phyloP scores from a whole-genome alignment of 2,797 vertebrate genomes.

The Euthynnus affinis region DNA sequence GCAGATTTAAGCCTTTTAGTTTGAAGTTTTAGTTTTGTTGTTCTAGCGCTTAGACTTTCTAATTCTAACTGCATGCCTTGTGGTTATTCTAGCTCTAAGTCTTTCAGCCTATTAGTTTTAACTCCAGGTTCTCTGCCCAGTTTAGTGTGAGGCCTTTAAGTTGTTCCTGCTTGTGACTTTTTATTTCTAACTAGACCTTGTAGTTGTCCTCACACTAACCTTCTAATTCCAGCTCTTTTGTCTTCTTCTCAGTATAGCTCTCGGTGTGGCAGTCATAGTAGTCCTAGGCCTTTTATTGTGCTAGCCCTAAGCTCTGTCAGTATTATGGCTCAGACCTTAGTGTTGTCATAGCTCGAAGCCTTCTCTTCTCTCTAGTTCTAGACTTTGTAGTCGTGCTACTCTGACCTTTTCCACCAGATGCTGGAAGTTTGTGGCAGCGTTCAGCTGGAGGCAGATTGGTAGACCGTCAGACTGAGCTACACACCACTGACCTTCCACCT shows the following conservation, averaged over 20 bases:
- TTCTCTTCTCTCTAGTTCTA: not conserved
- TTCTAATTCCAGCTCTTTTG: not conserved
- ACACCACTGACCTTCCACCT: constrained; percentile 49
- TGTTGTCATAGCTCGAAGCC: not conserved
- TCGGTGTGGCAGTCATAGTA: not conserved
- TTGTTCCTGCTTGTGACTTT: not conserved
- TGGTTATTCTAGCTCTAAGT: not conserved
- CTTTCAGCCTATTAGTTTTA: not conserved
- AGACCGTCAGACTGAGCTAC: constrained; percentile 23
- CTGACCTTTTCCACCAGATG: constrained; percentile 39
- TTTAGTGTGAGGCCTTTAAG: not conserved
- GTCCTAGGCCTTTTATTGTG: not conserved
- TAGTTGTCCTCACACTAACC: not conserved
- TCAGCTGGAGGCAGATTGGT: constrained; percentile 35
- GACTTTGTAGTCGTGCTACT: constrained; percentile 3
- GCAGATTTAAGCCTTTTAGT: not conserved
- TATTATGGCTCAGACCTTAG: not conserved
- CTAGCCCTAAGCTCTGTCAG: not conserved
- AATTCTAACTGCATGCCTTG: not conserved
- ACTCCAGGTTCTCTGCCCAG: not conserved
- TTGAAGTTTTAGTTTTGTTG: not conserved
- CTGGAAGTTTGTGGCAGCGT: constrained; percentile 11
- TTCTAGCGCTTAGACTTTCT: not conserved
- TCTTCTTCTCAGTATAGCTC: not conserved
- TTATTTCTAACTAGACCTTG: not conserved